phyloP scores from a whole-genome alignment of 2,888 invertebrate genomes.

The Tridacna crocea region DNA sequence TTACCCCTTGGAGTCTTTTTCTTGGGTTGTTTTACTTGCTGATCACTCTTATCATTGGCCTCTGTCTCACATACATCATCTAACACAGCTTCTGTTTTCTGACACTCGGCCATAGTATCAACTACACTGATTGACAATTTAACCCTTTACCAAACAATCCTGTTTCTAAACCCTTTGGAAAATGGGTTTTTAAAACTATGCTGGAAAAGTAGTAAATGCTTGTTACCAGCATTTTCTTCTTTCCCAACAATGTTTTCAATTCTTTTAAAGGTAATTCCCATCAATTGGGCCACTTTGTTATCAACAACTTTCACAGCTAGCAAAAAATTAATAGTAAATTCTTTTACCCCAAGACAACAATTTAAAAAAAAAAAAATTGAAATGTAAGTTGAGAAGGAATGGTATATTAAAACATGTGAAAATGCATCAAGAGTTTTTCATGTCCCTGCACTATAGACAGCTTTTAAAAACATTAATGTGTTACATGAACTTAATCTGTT shows the following conservation, averaged over 20 bases:
- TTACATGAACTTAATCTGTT: too few species aligned
- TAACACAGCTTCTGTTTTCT: constrained; percentile 13
- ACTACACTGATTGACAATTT: not conserved
- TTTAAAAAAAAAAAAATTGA: too few species aligned
- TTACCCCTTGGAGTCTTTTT: constrained; percentile 14
- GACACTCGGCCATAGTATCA: constrained; percentile 42
- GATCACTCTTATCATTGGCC: constrained; percentile 24
- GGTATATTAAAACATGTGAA: too few species aligned
- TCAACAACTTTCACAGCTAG: too few species aligned
- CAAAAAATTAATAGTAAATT: too few species aligned
- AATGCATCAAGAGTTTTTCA: too few species aligned
- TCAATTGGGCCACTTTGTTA: too few species aligned
- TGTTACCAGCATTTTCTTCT: not conserved
- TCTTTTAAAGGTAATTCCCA: too few species aligned
- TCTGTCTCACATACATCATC: constrained; percentile 15
- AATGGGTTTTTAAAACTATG: not conserved
- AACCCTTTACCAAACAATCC: not conserved
- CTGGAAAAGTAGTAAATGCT: not conserved
- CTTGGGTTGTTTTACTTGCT: not conserved
- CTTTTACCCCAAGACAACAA: too few species aligned
- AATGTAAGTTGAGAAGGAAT: too few species aligned
- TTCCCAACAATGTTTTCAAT: not conserved
- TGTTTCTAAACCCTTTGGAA: not conserved
- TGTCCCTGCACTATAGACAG: too few species aligned
- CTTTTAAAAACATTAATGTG: too few species aligned